Evolutionary conservation across 2,888 invertebrate genomes (phyloP), one percentile per base, ranked within the genome.

Genomic region (Miltochrista miniata): DNA sequence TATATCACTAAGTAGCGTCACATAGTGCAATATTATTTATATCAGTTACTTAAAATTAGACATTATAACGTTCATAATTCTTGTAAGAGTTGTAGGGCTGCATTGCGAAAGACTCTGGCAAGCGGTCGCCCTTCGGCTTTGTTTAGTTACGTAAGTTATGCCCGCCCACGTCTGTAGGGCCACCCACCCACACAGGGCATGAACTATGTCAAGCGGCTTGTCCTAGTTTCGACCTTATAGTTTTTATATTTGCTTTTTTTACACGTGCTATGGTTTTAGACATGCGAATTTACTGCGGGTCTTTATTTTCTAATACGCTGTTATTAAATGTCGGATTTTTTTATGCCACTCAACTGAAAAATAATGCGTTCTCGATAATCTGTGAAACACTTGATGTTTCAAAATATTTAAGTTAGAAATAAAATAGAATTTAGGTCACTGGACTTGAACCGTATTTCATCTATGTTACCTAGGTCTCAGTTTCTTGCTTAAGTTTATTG

Each of bases 111-210:
- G 74, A 71, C 58, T 70, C 62, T 74, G 65, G 85, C 76, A 84
- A 88, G 83, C 83, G 79, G 78, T 70, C 79, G 89, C 90, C 90
- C 90, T 90, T 90, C 87, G 82, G 76, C 74, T 81, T 81, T 82
- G 83, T 81, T 81, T 80, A 72, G 78, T 90, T 89, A 87, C 88
- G 88, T 87, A 87, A 77, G 76, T 63, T 62, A 70, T 72, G 79
- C 76, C n/a, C 88, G 74, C 88, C 87, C 79, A 87, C 88, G 72
- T 75, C 80, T 78, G 77, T 78, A 83, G 83, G 82, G 80, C 79
- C 74, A 77, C 83, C 18, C 81, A 81, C 85, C 86, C 80, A 84
- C 86, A 66, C 75, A 75, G 80, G 81, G 79, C 78, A 81, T 82
- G 79, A 84, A 85, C 83, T 83, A 77, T 89, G 88, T 86, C 89